Evolutionary conservation across 2,113 vertebrate species (phyloP).

Genomic region (Psittacara wagleri): DNA sequence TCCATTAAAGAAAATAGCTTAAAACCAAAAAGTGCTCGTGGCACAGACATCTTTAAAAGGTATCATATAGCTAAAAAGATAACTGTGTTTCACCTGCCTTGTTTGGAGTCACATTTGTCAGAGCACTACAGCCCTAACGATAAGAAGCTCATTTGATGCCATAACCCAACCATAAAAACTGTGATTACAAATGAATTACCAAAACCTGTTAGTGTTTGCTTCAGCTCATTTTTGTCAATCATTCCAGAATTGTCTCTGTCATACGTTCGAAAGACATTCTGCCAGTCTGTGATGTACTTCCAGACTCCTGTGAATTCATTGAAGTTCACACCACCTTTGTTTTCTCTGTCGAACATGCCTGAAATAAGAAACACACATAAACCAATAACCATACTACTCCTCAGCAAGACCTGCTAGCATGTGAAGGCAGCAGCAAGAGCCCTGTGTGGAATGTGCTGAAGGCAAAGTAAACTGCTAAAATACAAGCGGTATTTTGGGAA

Average conservation of each 20-base stretch:
- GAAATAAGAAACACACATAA: neutral
- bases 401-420: neutral
- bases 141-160: neutral
- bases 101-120: neutral
- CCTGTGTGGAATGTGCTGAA: neutral
- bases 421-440: neutral
- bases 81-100: neutral
- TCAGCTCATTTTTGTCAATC: conserved; percentile 97
- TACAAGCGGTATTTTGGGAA: neutral
- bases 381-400: neutral
- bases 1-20: neutral
- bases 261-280: conserved; percentile 96
- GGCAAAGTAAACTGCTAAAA: neutral
- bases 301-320: conserved; percentile 95
- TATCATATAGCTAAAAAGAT: neutral
- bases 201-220: conserved; percentile 96
- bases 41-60: neutral
- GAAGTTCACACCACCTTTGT: conserved; percentile 97
- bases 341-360: conserved; percentile 99
- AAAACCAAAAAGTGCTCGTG: neutral
- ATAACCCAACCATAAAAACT: neutral
- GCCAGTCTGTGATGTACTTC: conserved; percentile 99
- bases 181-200: conserved; percentile 82
- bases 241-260: conserved; percentile 97
- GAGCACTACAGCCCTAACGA: neutral